Conservation (phyloP, 2,113 vertebrate genomes). For the Austrofundulus limnaeus region DNA sequence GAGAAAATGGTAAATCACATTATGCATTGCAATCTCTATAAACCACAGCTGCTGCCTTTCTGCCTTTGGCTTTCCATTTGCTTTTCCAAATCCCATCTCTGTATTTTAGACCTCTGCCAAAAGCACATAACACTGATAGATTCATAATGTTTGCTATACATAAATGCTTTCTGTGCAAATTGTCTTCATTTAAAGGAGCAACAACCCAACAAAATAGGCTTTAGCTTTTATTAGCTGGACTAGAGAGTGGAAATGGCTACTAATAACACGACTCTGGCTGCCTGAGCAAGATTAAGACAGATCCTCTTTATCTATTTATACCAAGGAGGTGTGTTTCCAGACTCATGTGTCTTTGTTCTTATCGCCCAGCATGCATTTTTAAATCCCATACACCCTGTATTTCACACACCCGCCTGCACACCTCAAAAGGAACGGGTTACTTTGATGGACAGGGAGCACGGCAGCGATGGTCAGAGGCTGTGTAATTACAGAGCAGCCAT, state of each 20-base stretch:
- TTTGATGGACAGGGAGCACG: constrained; percentile 64
- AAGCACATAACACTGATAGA: constrained; percentile 1
- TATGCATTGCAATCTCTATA: constrained; percentile 53
- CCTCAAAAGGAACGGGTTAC: constrained; percentile 48
- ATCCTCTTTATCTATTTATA: constrained; percentile 72
- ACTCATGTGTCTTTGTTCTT: constrained; percentile 59
- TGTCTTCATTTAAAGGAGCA: constrained; percentile 2
- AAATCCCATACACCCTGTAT: constrained; percentile 63
- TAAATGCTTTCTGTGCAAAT: constrained; percentile 16
- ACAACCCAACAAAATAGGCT: constrained; percentile 22
- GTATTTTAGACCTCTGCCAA: constrained; percentile 13
- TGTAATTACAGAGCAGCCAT: constrained; percentile 69
- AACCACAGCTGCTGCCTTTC: constrained; percentile 52
- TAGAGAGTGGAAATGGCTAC: constrained; percentile 23
- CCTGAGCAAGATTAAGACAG: constrained; percentile 39
- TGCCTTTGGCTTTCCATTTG: constrained; percentile 28
- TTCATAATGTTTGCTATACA: constrained; percentile 19
- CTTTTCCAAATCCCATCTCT: constrained; percentile 28
- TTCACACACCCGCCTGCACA: constrained; percentile 54
- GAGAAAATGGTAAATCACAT: constrained; percentile 68
- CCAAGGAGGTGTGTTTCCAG: constrained; percentile 61
- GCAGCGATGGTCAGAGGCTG: constrained; percentile 46
- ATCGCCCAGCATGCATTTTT: constrained; percentile 69
- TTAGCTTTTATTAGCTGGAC: constrained; percentile 28
- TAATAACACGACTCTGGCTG: constrained; percentile 41